A percentile compares a stretch with the other conserved stretches of the same genome.
phyloP scores from a whole-genome alignment of 1,140 invertebrate species.

The Leguminivora glycinivorella region DNA sequence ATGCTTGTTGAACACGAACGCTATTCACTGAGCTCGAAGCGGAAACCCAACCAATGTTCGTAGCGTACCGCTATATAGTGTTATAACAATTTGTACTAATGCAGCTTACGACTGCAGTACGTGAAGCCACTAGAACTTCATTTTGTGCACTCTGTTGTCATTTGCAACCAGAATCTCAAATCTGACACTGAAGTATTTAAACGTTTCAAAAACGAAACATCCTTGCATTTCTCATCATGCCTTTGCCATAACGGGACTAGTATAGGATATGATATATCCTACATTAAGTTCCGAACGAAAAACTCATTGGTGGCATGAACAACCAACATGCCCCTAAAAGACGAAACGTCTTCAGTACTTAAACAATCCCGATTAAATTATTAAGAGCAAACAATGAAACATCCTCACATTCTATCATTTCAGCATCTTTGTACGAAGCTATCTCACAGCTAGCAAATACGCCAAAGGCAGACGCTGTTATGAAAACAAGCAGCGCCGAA shows the following conservation, averaged over 20 bases:
- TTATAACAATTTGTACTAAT: slow-evolving; percentile 10
- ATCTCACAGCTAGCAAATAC: slow-evolving; percentile 65
- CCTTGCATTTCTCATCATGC: no score
- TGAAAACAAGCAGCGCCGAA: slow-evolving; percentile 73
- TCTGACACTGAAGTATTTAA: no score
- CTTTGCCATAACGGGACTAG: no score
- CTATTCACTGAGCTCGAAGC: slow-evolving; percentile 38
- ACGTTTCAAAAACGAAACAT: no score
- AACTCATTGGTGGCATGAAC: no score
- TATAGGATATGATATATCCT: no score
- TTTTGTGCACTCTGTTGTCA: not conserved
- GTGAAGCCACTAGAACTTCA: not conserved
- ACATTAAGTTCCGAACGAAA: no score
- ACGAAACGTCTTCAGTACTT: not conserved
- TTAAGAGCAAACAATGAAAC: not conserved
- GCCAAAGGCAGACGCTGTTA: slow-evolving; percentile 75
- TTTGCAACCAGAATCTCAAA: not conserved
- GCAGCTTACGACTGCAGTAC: not conserved
- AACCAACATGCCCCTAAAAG: no score
- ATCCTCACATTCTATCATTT: slow-evolving; percentile 33
- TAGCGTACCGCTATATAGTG: not conserved
- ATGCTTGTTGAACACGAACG: slow-evolving; percentile 41
- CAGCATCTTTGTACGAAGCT: slow-evolving; percentile 43
- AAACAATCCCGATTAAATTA: not conserved
- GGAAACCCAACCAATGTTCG: slow-evolving; percentile 30